Evolutionary conservation across 2,113 vertebrate genomes (phyloP).

Genomic region (Siphamia tubifer): DNA sequence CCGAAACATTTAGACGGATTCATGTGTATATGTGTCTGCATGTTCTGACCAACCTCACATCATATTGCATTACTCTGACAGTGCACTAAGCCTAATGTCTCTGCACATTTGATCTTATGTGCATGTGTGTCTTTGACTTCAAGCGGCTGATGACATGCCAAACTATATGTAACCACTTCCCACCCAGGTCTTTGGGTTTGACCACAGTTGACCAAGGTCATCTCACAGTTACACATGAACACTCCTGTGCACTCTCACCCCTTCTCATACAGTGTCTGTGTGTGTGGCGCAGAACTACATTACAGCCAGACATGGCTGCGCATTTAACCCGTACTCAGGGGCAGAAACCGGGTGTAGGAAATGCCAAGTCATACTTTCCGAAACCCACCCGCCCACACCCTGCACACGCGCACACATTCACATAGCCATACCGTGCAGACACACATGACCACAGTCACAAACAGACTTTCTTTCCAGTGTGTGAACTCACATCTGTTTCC

Average conservation of each 20-base stretch:
- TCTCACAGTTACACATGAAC: conserved; percentile 61
- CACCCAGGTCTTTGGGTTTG: conserved; percentile 56
- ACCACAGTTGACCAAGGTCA: conserved; percentile 75
- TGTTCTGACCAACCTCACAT: conserved; percentile 50
- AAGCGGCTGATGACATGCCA: conserved; percentile 51
- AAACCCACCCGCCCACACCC: conserved; percentile 78
- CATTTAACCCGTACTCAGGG: conserved; percentile 69
- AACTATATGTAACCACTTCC: conserved; percentile 68
- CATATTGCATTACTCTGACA: conserved; percentile 61
- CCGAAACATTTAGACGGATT: conserved; percentile 51
- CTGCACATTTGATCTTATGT: conserved; percentile 51
- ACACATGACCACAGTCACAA: conserved; percentile 79
- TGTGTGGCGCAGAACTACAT: conserved; percentile 26
- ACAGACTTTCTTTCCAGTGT: conserved; percentile 82
- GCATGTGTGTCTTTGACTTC: conserved; percentile 52
- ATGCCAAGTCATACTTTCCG: conserved; percentile 83
- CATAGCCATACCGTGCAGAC: conserved; percentile 76
- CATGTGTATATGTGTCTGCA: conserved; percentile 45
- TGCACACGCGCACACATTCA: conserved; percentile 42
- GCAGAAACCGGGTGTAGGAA: conserved; percentile 73
- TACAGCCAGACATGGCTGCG: conserved; percentile 57
- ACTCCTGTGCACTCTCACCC: conserved; percentile 46
- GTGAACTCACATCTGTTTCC: conserved; percentile 85
- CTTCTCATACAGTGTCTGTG: neutral
- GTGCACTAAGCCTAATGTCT: conserved; percentile 49